Conservation (phyloP, 2,888 invertebrate genomes). For the Trachelus tabidus region DNA sequence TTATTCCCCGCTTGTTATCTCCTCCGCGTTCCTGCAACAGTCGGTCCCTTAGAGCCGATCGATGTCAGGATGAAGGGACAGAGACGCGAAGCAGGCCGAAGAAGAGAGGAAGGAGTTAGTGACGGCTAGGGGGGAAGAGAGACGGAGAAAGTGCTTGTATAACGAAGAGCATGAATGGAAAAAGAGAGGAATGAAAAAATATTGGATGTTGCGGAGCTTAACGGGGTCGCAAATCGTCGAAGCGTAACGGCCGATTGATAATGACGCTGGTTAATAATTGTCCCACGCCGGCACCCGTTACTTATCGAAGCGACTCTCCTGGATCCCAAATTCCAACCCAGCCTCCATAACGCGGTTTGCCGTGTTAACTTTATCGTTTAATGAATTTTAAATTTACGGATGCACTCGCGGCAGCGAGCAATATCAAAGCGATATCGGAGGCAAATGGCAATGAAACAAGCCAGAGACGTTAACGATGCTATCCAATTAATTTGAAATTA, state of each 20-base stretch:
- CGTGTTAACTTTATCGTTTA: neutral
- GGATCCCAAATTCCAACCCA: neutral
- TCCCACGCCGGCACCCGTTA: neutral
- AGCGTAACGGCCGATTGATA: neutral
- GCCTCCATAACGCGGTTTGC: neutral
- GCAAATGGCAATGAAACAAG: neutral
- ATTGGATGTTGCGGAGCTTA: neutral
- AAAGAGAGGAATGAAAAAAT: neutral
- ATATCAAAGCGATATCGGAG: neutral
- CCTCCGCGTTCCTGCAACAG: neutral
- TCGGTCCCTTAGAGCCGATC: neutral
- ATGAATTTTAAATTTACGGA: neutral
- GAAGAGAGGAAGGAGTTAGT: neutral
- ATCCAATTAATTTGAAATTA: neutral
- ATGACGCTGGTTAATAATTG: neutral
- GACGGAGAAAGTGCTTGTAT: neutral
- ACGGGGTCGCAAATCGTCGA: neutral
- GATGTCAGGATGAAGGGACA: neutral
- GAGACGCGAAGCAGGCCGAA: no score
- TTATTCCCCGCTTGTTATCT: neutral
- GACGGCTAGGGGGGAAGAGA: neutral
- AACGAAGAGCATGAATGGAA: neutral
- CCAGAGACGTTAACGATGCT: neutral
- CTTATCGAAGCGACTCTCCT: neutral
- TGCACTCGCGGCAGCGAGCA: neutral